Evolutionary conservation across 2,113 vertebrate species (phyloP).

Genomic region (Budorcas taxicolor): DNA sequence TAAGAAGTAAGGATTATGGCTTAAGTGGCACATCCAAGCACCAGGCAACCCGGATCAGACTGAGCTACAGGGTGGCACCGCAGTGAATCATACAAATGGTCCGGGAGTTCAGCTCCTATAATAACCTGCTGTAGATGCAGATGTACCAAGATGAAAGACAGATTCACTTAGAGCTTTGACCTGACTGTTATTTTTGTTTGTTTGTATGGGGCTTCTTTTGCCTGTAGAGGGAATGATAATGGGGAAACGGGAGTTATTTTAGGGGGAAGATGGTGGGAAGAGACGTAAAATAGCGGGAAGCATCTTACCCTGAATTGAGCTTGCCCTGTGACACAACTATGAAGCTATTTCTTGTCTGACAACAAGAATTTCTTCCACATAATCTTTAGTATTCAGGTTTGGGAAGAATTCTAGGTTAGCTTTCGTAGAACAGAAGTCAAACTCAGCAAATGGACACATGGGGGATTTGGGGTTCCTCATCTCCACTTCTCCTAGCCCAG

Average conservation of each 20-base stretch:
- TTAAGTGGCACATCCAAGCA: background rate
- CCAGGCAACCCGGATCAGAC: background rate
- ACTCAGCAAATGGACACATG: background rate
- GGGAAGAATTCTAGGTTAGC: background rate
- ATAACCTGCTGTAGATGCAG: too few relatives aligned
- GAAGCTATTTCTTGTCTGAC: background rate
- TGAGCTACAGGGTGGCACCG: background rate
- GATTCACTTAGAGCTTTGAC: background rate
- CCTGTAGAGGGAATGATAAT: background rate
- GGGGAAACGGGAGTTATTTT: background rate
- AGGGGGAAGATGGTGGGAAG: background rate
- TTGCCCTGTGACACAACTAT: background rate
- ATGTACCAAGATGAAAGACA: background rate
- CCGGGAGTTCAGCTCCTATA: background rate
- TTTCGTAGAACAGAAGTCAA: background rate
- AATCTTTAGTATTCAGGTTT: background rate
- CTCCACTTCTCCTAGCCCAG: background rate
- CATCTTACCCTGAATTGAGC: background rate
- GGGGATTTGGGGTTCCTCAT: background rate
- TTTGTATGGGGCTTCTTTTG: background rate
- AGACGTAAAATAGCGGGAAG: background rate
- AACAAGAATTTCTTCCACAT: background rate
- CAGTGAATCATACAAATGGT: background rate
- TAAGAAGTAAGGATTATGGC: background rate
- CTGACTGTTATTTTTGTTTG: background rate